Evolutionary conservation across 2,888 invertebrate species (phyloP).

Genomic region (Xanthorhoe designata): DNA sequence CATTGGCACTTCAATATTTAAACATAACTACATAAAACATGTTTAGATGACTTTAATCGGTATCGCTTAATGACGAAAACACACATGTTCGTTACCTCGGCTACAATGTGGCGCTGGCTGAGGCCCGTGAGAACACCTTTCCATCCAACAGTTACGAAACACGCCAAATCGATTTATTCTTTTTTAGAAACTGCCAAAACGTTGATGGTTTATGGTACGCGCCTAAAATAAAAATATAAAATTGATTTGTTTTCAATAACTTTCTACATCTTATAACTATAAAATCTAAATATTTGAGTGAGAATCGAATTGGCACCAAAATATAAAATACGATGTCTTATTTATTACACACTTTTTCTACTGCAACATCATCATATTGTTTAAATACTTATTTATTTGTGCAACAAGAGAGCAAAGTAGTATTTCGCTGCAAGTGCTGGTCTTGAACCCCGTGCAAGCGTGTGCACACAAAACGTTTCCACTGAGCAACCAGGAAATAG

Average conservation of each 20-base stretch:
- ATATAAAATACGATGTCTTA: conserved; percentile 2
- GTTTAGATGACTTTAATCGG: conserved; percentile 22
- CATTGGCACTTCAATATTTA: neutral
- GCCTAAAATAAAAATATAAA: conserved; percentile 27
- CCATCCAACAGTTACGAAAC: conserved; percentile 29
- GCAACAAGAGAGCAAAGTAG: too few relatives aligned
- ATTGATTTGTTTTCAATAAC: conserved; percentile 32
- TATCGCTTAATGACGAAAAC: conserved; percentile 8
- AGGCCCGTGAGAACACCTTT: conserved; percentile 19
- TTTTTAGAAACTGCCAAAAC: conserved; percentile 28
- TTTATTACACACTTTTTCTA: conserved; percentile 2
- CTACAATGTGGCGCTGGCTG: neutral
- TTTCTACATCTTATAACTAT: conserved; percentile 28
- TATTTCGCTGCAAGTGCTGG: too few relatives aligned
- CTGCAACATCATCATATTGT: too few relatives aligned
- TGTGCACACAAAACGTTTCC: too few relatives aligned
- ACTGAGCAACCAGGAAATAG: too few relatives aligned
- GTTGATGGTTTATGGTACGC: conserved; percentile 32
- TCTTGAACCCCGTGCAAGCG: too few relatives aligned
- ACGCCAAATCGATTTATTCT: conserved; percentile 29
- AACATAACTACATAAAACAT: conserved; percentile 4
- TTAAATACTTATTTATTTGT: too few relatives aligned
- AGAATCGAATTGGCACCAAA: conserved; percentile 7
- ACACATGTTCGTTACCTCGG: conserved; percentile 9
- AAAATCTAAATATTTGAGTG: conserved; percentile 21